Conservation (phyloP, 2,888 invertebrate species). For the Limnephilus auricula region DNA sequence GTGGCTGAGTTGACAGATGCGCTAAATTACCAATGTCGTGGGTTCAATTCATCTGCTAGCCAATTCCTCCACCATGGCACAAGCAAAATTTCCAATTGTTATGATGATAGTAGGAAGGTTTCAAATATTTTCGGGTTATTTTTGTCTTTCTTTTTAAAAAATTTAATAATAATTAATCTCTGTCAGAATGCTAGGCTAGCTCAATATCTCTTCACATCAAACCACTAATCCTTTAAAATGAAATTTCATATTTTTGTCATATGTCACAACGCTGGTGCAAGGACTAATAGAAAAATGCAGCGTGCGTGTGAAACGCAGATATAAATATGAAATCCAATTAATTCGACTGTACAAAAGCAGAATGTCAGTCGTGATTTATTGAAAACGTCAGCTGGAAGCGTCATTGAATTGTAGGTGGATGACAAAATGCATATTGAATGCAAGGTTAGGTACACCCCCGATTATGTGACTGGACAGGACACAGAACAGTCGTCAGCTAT, state of each 20-base stretch:
- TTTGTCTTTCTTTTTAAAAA: too few relatives aligned
- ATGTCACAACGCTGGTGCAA: neutral
- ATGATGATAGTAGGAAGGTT: too few relatives aligned
- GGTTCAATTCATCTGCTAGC: too few relatives aligned
- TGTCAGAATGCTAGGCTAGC: neutral
- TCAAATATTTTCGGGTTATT: too few relatives aligned
- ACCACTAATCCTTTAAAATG: neutral
- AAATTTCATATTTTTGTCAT: neutral
- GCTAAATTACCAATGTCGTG: too few relatives aligned
- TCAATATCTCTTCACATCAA: neutral
- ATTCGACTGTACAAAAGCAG: conserved; percentile 11
- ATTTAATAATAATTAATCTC: too few relatives aligned
- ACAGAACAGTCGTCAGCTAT: neutral
- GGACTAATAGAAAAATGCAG: neutral
- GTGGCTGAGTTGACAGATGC: too few relatives aligned
- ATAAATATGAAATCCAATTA: conserved; percentile 11
- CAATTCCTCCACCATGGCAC: too few relatives aligned
- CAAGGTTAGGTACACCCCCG: conserved; percentile 2
- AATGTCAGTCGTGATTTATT: conserved; percentile 26
- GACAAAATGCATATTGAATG: conserved; percentile 34
- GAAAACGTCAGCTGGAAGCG: neutral
- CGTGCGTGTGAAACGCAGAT: neutral
- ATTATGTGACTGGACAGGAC: neutral
- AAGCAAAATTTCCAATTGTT: too few relatives aligned
- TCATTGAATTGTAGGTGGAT: conserved; percentile 13